Percentiles rank a stretch among this genome's conserved stretches.
Conservation (phyloP, 2,113 vertebrate species). For the Motacilla alba region DNA sequence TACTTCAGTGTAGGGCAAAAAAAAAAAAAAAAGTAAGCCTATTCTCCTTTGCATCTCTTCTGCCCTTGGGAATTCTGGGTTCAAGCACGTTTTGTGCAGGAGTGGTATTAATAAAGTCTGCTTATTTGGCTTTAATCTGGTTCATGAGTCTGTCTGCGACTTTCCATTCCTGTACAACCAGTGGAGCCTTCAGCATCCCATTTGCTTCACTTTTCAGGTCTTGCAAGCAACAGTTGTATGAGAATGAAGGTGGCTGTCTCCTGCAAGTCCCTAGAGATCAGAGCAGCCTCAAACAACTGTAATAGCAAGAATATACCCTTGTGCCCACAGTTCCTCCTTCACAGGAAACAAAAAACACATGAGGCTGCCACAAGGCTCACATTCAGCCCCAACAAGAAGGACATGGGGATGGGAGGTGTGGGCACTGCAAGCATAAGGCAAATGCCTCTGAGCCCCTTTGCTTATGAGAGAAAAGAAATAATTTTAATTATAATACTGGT, state of each 20-base stretch:
- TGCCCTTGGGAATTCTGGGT: not conserved
- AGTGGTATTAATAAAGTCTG: not conserved
- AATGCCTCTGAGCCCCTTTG: not conserved
- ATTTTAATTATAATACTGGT: not conserved
- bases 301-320: not conserved
- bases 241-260: not conserved
- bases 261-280: not conserved
- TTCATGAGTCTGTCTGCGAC: not conserved
- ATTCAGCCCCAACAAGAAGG: not conserved
- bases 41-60: not conserved
- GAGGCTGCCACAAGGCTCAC: not conserved
- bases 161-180: not conserved
- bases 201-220: not conserved
- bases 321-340: not conserved
- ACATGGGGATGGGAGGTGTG: not conserved
- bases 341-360: accelerated
- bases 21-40: not conserved
- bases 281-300: not conserved
- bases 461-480: not conserved
- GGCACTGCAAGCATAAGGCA: accelerated
- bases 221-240: not conserved
- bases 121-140: not conserved
- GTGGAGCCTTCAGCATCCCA: not conserved
- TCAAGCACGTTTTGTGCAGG: not conserved
- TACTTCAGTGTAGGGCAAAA: not conserved